phyloP scores from a whole-genome alignment of 2,888 invertebrate species.

The Acleris emargana region DNA sequence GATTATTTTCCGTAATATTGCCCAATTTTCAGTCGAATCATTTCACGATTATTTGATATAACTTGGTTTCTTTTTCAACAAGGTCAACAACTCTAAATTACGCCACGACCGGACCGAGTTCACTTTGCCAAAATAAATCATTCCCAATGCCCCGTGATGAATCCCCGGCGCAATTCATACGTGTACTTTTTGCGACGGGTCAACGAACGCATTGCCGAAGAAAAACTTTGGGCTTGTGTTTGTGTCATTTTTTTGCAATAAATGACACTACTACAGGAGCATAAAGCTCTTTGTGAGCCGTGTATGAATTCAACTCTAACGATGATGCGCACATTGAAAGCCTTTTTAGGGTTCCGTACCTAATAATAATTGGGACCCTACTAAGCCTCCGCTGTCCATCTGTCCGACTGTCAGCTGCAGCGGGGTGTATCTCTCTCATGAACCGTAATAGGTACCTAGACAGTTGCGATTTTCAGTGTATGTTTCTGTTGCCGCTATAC shows the following conservation, averaged over 20 bases:
- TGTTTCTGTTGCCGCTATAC: too few relatives aligned
- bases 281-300: background rate
- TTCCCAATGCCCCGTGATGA: constrained; percentile 24
- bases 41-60: background rate
- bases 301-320: constrained; percentile 1
- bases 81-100: background rate
- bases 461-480: too few relatives aligned
- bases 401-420: too few relatives aligned
- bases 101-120: constrained; percentile 15
- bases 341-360: background rate
- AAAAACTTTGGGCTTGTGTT: constrained; percentile 14
- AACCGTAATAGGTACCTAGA: too few relatives aligned
- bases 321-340: background rate
- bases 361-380: too few relatives aligned
- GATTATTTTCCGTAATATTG: too few relatives aligned
- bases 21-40: too few relatives aligned
- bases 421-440: too few relatives aligned
- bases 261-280: constrained; percentile 7
- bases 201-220: constrained; percentile 12
- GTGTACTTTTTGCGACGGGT: constrained; percentile 23
- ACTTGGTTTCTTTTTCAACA: background rate
- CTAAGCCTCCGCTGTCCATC: too few relatives aligned
- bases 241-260: background rate
- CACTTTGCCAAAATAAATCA: constrained; percentile 31
- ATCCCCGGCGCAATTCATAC: constrained; percentile 22